Percentiles rank a stretch among this genome's conserved stretches.
These are phyloP conservation scores for Patagioenas fasciata DNA, from an alignment of 2,113 vertebrate genomes.

Conservation along the genomic window DNA sequence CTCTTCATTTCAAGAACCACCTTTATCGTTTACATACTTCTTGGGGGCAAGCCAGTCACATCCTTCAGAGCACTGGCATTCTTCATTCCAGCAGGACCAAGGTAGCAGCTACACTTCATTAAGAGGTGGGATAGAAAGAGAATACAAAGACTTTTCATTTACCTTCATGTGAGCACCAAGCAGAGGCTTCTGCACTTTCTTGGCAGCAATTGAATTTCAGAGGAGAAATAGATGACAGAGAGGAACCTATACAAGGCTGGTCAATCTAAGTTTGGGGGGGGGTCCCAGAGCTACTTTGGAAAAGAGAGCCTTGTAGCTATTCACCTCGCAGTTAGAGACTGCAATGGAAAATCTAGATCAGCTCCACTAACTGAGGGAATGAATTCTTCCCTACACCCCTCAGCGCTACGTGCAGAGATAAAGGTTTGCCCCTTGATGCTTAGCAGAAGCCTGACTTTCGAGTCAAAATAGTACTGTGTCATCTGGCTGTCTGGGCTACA, in stretches of 20 bases:
- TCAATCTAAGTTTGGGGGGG: fast-evolving
- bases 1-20: constrained; percentile 12
- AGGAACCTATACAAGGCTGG: background rate
- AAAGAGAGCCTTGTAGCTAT: background rate
- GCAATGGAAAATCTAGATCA: constrained; percentile 15
- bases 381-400: background rate
- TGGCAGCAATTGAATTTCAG: background rate
- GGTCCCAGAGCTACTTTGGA: background rate
- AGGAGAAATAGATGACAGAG: background rate
- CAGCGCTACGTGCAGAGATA: constrained; percentile 39
- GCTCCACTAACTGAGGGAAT: background rate
- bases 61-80: background rate
- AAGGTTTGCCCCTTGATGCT: constrained; percentile 57
- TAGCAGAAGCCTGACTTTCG: constrained; percentile 54
- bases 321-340: background rate
- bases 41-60: background rate
- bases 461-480: constrained; percentile 53
- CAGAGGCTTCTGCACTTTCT: background rate
- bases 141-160: background rate
- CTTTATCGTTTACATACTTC: background rate
- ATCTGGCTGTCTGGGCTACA: constrained; percentile 34
- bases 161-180: background rate
- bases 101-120: background rate
- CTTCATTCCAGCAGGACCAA: background rate
- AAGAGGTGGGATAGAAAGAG: background rate